phyloP scores from a whole-genome alignment of 2,888 invertebrate species.

The Dryobotodes eremita region DNA sequence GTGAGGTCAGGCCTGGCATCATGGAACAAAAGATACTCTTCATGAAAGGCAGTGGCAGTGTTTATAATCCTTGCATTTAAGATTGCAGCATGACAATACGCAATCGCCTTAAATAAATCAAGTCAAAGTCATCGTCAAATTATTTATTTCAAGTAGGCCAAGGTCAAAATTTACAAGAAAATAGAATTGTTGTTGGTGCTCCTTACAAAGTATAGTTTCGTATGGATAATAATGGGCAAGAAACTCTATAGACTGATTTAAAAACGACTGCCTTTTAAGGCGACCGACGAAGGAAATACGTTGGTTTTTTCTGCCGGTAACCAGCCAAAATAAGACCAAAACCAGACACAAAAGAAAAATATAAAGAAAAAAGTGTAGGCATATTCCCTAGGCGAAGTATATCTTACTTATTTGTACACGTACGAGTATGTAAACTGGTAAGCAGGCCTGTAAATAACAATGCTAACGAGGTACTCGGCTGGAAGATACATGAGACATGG shows the following conservation, averaged over 20 bases:
- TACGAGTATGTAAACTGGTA: slow-evolving; percentile 58
- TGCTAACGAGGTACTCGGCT: slow-evolving; percentile 53
- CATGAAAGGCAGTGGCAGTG: not conserved
- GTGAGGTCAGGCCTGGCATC: slow-evolving; percentile 33
- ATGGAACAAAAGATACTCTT: slow-evolving; percentile 33
- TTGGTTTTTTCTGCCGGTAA: too few species aligned
- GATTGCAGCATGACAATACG: not conserved
- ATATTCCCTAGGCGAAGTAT: slow-evolving; percentile 46
- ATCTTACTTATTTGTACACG: slow-evolving; percentile 58
- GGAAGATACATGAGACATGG: slow-evolving; percentile 52
- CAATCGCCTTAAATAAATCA: not conserved
- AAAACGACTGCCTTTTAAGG: not conserved
- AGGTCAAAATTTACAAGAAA: not conserved
- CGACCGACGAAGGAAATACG: too few species aligned
- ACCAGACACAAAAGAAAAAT: not conserved
- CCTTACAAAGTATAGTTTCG: not conserved
- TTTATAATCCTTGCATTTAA: slow-evolving; percentile 21
- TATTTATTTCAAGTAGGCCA: not conserved
- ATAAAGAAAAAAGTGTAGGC: slow-evolving; percentile 20
- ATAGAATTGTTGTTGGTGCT: not conserved
- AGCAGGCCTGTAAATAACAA: slow-evolving; percentile 58
- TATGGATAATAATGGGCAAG: not conserved
- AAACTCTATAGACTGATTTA: not conserved
- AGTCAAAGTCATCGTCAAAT: not conserved
- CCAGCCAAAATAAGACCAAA: not conserved